Conservation (phyloP, 2,797 vertebrate genomes). For the Staurois parvus region DNA sequence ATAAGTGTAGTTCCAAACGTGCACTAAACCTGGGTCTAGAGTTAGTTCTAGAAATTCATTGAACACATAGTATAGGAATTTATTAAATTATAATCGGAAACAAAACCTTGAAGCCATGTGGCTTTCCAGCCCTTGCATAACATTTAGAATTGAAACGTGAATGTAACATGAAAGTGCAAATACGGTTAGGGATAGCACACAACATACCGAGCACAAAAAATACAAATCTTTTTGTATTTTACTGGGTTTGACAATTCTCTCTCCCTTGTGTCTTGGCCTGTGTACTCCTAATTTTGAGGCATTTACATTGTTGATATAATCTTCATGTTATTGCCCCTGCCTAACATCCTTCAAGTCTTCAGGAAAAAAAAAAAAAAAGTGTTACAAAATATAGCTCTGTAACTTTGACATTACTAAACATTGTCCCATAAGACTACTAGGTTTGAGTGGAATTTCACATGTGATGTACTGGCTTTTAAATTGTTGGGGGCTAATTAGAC, state of each 20-base stretch:
- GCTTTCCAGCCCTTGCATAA: too few relatives aligned
- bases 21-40: too few relatives aligned
- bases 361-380: background rate
- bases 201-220: background rate
- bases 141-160: too few relatives aligned
- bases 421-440: background rate
- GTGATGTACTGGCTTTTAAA: constrained; percentile 15
- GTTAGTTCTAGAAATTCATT: too few relatives aligned
- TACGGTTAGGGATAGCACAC: background rate
- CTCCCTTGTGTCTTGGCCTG: too few relatives aligned
- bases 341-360: background rate
- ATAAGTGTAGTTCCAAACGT: too few relatives aligned
- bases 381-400: background rate
- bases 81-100: too few relatives aligned
- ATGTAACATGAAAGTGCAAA: too few relatives aligned
- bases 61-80: too few relatives aligned
- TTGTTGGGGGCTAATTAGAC: constrained; percentile 25
- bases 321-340: too few relatives aligned
- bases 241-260: too few relatives aligned
- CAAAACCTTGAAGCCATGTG: too few relatives aligned
- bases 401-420: background rate
- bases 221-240: background rate
- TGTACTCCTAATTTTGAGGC: background rate
- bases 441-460: constrained; percentile 1
- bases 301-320: background rate